Percentiles rank a stretch among this genome's conserved stretches.
These are phyloP conservation scores for Dicaeum eximium DNA, from an alignment of 2,113 vertebrate genomes.

Conservation along the genomic window DNA sequence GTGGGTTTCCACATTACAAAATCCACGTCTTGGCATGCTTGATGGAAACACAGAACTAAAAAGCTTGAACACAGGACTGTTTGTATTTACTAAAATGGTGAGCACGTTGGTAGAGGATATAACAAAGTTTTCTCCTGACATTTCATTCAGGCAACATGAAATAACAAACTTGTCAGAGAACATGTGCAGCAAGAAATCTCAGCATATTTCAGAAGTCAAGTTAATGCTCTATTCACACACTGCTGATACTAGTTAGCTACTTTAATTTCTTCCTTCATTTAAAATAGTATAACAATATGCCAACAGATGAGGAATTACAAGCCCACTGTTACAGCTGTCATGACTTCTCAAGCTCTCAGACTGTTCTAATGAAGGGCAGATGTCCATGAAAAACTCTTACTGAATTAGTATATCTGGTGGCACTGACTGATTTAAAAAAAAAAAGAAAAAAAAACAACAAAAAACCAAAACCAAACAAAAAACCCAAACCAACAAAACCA, in stretches of 20 bases:
- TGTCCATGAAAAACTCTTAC: not conserved
- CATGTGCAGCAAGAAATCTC: constrained; percentile 1
- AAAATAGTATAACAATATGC: not conserved
- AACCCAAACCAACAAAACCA: not conserved
- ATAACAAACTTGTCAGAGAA: not conserved
- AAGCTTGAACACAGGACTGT: not conserved
- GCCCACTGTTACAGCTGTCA: constrained; percentile 47
- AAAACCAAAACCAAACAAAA: not conserved
- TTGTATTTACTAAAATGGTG: not conserved
- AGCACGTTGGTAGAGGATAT: not conserved
- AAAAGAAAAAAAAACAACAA: not conserved
- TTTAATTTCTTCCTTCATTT: constrained; percentile 35
- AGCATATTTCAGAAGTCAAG: constrained; percentile 15
- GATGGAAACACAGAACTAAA: constrained; percentile 9
- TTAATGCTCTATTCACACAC: not conserved
- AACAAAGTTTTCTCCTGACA: not conserved
- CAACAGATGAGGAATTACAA: constrained; percentile 30
- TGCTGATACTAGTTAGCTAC: constrained; percentile 3
- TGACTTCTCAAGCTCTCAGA: constrained; percentile 10
- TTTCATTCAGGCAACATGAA: not conserved
- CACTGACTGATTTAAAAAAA: not conserved
- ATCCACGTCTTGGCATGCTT: constrained; percentile 20
- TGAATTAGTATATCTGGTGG: not conserved
- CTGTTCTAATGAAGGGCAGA: constrained; percentile 37
- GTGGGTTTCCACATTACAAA: constrained; percentile 37